Conservation (phyloP, 2,888 invertebrate genomes). For the Cantharis rufa region DNA sequence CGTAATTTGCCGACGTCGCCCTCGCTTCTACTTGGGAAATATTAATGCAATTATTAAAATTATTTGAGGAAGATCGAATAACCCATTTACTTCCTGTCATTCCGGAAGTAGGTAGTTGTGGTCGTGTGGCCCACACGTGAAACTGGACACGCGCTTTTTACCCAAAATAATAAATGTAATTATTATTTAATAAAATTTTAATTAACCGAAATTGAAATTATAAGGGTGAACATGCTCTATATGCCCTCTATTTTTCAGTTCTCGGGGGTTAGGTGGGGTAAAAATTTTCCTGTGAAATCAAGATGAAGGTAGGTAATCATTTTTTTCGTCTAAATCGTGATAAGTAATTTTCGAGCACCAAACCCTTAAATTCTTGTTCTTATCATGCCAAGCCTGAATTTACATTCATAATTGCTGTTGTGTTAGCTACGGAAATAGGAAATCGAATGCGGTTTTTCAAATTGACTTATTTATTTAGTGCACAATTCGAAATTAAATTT, state of each 20-base stretch:
- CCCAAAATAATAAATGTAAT: slow-evolving; percentile 10
- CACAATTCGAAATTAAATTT: background rate
- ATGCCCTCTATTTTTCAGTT: too few species aligned
- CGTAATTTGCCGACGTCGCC: slow-evolving; percentile 29
- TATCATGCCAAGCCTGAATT: slow-evolving; percentile 17
- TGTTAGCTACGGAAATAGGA: slow-evolving; percentile 9
- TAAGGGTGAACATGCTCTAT: background rate
- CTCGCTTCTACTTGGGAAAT: slow-evolving; percentile 38
- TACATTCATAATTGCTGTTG: slow-evolving; percentile 5
- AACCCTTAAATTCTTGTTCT: slow-evolving; percentile 13
- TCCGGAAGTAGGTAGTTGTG: slow-evolving; percentile 50
- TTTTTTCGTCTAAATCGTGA: background rate
- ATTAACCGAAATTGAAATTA: background rate
- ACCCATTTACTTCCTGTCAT: slow-evolving; percentile 46
- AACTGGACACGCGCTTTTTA: slow-evolving; percentile 42
- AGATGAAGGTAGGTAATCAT: background rate
- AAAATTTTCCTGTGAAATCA: background rate
- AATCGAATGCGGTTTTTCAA: slow-evolving; percentile 8
- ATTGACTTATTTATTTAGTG: background rate
- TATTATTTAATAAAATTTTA: slow-evolving; percentile 14
- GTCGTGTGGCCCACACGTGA: slow-evolving; percentile 48
- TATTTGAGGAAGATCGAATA: slow-evolving; percentile 49
- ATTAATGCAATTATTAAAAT: slow-evolving; percentile 49
- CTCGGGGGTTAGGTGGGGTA: background rate
- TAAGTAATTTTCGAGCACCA: background rate